A percentile compares a stretch with the other conserved stretches of the same genome.
Conservation (phyloP, 2,888 invertebrate genomes). For the Theodoxus fluviatilis region DNA sequence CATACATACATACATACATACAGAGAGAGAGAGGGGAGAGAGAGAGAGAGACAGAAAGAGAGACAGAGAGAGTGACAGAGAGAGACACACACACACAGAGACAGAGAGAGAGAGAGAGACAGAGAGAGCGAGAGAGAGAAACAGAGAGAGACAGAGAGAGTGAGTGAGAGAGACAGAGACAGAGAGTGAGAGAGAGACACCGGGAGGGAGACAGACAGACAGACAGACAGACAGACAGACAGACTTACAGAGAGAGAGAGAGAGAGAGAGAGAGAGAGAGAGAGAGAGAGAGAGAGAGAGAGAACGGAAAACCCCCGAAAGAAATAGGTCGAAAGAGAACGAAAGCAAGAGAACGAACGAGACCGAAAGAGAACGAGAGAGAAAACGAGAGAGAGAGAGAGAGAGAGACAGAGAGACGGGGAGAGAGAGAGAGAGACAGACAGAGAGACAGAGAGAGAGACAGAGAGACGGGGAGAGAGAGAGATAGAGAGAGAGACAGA, state of each 20-base stretch:
- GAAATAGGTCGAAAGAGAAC: no score
- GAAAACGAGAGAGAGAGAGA: not conserved
- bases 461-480: no score
- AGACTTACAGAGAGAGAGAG: not conserved
- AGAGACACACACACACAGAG: not conserved
- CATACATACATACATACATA: slow-evolving; percentile 5
- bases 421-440: not conserved
- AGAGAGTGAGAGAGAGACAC: not conserved
- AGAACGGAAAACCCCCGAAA: no score
- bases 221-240: not conserved
- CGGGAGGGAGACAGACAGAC: not conserved
- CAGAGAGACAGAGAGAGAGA: not conserved
- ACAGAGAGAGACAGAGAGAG: no score
- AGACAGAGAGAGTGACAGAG: not conserved
- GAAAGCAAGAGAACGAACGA: not conserved
- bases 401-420: not conserved
- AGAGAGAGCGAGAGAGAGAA: not conserved
- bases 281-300: not conserved
- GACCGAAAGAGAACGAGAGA: not conserved
- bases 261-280: not conserved
- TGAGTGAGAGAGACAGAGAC: not conserved
- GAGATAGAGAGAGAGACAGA: no score
- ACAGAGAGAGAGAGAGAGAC: not conserved
- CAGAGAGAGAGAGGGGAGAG: not conserved
- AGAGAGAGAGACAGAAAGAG: not conserved